Evolutionary conservation across 2,797 vertebrate genomes (phyloP).

Genomic region (Halcyon smyrnensis): DNA sequence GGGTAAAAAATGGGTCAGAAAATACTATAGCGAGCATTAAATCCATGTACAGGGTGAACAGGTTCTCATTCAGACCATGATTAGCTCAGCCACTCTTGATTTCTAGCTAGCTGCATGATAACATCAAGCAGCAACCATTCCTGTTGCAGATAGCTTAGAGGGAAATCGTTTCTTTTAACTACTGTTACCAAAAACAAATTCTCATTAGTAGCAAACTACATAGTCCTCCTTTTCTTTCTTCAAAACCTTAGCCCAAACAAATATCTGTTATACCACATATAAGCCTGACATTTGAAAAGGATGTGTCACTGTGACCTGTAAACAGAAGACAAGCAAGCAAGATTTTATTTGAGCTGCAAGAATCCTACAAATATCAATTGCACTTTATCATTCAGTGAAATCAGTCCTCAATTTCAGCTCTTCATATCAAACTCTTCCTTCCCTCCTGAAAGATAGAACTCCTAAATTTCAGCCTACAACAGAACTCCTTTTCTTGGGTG

Average conservation of each 20-base stretch:
- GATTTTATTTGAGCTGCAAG: not conserved
- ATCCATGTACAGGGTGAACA: not conserved
- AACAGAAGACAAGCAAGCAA: not conserved
- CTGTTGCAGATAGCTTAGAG: not conserved
- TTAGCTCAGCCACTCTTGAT: not conserved
- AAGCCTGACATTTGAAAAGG: not conserved
- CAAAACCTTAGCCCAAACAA: not conserved
- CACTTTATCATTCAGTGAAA: not conserved
- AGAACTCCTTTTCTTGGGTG: not conserved
- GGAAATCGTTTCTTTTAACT: not conserved
- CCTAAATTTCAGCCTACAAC: not conserved
- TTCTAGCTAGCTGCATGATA: accelerated
- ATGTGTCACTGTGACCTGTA: accelerated
- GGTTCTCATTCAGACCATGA: not conserved
- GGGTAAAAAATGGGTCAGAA: not conserved
- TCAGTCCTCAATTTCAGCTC: not conserved
- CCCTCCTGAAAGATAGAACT: not conserved
- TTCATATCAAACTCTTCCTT: not conserved
- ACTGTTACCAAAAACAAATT: not conserved
- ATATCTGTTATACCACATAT: not conserved
- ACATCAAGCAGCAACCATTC: not conserved
- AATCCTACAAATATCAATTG: not conserved
- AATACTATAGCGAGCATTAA: accelerated
- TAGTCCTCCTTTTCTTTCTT: not conserved
- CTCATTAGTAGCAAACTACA: not conserved